A percentile compares a stretch with the other conserved stretches of the same genome.
These are phyloP conservation scores for Drosophila trapezifrons DNA, from an alignment of 1,140 invertebrate genomes.

Conservation along the genomic window DNA sequence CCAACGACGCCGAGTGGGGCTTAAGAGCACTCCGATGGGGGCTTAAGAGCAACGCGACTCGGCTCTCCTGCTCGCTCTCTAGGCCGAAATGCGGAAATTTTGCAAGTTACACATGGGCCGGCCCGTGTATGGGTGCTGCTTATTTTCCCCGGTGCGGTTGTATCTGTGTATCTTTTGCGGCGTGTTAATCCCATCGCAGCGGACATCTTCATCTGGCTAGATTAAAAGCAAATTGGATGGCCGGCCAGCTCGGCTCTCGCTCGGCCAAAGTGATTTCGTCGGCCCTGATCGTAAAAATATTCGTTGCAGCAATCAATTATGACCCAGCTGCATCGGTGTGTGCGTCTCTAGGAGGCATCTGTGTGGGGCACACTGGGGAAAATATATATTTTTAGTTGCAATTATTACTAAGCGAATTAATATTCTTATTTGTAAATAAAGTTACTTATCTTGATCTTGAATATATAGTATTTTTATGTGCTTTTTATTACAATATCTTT, in stretches of 20 bases:
- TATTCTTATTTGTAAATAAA: neutral
- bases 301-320: constrained; percentile 49
- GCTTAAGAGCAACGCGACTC: constrained; percentile 54
- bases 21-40: constrained; percentile 47
- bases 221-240: constrained; percentile 66
- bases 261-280: constrained; percentile 44
- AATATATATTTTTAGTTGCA: neutral
- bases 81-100: constrained; percentile 71
- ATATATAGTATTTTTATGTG: no score
- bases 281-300: constrained; percentile 51
- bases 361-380: constrained; percentile 6
- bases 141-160: constrained; percentile 1
- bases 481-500: neutral
- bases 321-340: constrained; percentile 11
- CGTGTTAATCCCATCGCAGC: constrained; percentile 57
- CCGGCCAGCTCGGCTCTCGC: constrained; percentile 32
- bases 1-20: constrained; percentile 58
- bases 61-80: constrained; percentile 13
- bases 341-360: constrained; percentile 5
- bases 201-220: constrained; percentile 74
- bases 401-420: neutral
- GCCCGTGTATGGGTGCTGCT: constrained; percentile 11
- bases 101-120: constrained; percentile 55
- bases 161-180: constrained; percentile 29
- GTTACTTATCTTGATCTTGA: neutral